Evolutionary conservation across 2,797 vertebrate genomes (phyloP), one percentile per base, ranked within the genome.

Genomic region (Macropus fuliginosus): DNA sequence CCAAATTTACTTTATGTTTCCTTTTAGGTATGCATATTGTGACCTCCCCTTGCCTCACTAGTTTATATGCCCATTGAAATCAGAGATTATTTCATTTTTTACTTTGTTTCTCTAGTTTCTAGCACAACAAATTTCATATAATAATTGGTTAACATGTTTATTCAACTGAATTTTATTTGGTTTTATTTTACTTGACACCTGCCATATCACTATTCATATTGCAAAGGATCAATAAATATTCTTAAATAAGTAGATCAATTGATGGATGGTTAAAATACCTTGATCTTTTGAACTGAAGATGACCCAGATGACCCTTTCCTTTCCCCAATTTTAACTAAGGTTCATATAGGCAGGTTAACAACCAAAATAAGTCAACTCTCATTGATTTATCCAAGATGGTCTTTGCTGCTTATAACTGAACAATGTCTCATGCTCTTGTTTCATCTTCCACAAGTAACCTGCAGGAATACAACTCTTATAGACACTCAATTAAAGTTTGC

Each of bases 401-500:
- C 12, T 34, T 62, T 62, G 59, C 11, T 31, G 29, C 34, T 62
- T 62, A 62, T 31, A 34, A 62, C 12, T 62, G 31, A 62, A 4
- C 3, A 62, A 12, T 62, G 3, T 62, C 59, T 62, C 29, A 62
- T 62, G 28, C 59, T 34, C 31, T 62, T 62, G 56, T 29, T 57
- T 28, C 56, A 57, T 57, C 56, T 57, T 29, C 56, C 56, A 57
- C 11, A 57, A 57, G 56, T 57, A 57, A 57, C 28, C 28, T 34
- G 12, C 31, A 62, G 31, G 13, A 34, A 62, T 62, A 56, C 90
- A 31, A 0, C 21, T 93, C 93, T 92, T 87, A 55, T 93, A 56
- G 34, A 31, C 94, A 90, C 14, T 18, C 59, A 46, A 90, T 92
- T 93, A 91, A 62, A 96, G 54, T 28, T 52, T 96, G 27, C 90